Conservation (phyloP, 2,888 invertebrate species). For the Bembecia ichneumoniformis region DNA sequence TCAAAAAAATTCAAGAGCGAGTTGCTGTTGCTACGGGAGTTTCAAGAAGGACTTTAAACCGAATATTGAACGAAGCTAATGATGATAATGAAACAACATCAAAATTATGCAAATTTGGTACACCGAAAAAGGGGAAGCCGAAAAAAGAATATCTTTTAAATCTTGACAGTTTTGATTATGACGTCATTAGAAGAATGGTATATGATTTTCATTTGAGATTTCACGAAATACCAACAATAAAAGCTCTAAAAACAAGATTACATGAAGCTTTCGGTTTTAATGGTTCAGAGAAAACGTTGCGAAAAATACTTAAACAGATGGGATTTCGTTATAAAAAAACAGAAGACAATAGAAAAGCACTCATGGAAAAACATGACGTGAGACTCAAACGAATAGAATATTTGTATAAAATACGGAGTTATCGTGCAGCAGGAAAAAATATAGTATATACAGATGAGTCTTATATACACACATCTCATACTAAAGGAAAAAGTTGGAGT, state of each 20-base stretch:
- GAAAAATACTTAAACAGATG: conserved; percentile 2
- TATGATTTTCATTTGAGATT: conserved; percentile 4
- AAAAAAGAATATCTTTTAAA: conserved; percentile 1
- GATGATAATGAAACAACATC: background rate
- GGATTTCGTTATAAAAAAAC: conserved; percentile 2
- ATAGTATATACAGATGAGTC: background rate
- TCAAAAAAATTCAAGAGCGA: conserved; percentile 5
- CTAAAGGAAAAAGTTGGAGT: no score
- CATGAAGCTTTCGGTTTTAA: background rate
- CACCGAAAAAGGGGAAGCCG: background rate
- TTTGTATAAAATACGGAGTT: conserved; percentile 1
- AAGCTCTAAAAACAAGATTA: conserved; percentile 1
- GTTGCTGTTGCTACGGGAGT: conserved; percentile 3
- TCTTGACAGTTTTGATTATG: conserved; percentile 3
- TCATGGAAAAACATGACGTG: conserved; percentile 3
- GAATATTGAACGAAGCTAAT: background rate
- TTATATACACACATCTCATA: background rate
- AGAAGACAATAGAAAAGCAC: conserved; percentile 1
- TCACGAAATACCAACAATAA: background rate
- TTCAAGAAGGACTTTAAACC: conserved; percentile 3
- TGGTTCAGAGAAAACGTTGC: conserved; percentile 2
- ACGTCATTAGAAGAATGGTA: conserved; percentile 2
- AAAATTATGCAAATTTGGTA: background rate
- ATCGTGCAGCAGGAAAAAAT: conserved; percentile 1
- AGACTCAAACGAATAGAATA: conserved; percentile 2